Conservation (phyloP, 1,140 invertebrate genomes). For the Ceratina australensis region DNA sequence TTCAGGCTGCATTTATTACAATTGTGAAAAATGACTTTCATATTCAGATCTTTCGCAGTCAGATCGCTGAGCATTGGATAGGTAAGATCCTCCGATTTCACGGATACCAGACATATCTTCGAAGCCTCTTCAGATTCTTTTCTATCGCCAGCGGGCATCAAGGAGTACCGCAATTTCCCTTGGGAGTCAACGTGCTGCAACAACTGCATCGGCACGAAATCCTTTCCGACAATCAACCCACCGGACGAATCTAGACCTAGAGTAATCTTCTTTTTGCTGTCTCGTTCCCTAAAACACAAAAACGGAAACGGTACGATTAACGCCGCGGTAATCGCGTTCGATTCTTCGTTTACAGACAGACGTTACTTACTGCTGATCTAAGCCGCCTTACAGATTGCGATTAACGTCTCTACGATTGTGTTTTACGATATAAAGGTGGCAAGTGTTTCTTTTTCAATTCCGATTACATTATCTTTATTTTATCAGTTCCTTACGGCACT, state of each 20-base stretch:
- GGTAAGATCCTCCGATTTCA: conserved; percentile 10
- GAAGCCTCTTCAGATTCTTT: background rate
- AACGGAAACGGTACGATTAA: conserved; percentile 48
- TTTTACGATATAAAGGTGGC: background rate
- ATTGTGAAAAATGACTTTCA: background rate
- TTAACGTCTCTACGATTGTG: conserved; percentile 4
- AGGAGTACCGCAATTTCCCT: conserved; percentile 44
- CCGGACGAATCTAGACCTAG: conserved; percentile 45
- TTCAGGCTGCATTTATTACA: conserved; percentile 70
- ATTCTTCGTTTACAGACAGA: conserved; percentile 6
- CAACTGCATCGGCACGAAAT: conserved; percentile 43
- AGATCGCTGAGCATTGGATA: too few species aligned
- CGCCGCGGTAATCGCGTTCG: background rate
- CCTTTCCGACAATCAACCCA: conserved; percentile 42
- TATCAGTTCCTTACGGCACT: background rate
- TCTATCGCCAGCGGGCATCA: conserved; percentile 25
- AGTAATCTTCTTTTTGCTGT: conserved; percentile 21
- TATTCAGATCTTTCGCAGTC: background rate
- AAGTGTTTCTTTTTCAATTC: background rate
- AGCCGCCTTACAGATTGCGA: conserved; percentile 47
- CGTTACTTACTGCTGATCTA: conserved; percentile 68
- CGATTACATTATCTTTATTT: background rate
- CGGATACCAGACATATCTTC: background rate
- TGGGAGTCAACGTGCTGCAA: conserved; percentile 43
- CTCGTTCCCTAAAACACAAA: conserved; percentile 56